Evolutionary conservation across 2,113 vertebrate genomes (phyloP).

Genomic region (Synodontis membranacea): DNA sequence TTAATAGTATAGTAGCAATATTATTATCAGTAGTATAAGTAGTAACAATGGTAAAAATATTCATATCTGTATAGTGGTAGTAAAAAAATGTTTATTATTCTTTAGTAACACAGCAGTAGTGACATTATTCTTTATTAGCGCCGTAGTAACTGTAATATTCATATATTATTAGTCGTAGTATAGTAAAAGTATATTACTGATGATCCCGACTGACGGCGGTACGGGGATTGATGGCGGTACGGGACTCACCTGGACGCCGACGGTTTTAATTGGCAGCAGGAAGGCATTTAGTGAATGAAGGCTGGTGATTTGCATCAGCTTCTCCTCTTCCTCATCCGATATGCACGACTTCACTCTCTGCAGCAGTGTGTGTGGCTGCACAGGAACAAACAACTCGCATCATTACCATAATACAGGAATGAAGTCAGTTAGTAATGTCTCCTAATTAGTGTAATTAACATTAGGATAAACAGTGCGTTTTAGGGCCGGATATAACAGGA

Average conservation of each 20-base stretch:
- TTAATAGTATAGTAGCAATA: no score
- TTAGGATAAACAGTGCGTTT: neutral
- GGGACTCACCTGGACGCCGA: conserved; percentile 90
- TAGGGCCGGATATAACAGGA: neutral
- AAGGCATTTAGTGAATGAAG: conserved; percentile 98
- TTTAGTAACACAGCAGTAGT: no score
- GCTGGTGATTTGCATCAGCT: conserved; percentile 97
- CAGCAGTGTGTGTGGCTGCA: conserved; percentile 88
- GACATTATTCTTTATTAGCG: no score
- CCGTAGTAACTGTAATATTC: no score
- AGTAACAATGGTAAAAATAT: no score
- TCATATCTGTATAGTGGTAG: no score
- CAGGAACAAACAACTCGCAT: neutral
- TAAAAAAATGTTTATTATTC: no score
- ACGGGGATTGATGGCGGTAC: no score
- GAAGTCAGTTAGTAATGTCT: neutral
- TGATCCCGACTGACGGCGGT: no score
- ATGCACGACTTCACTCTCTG: conserved; percentile 98
- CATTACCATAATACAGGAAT: neutral
- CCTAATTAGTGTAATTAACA: neutral
- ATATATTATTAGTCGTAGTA: no score
- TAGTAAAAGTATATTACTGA: no score
- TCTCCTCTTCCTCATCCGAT: conserved; percentile 95
- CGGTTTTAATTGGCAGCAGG: conserved; percentile 96
- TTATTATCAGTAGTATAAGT: no score